A percentile compares a stretch with the other conserved stretches of the same genome.
Conservation (phyloP, 1,140 invertebrate species). For the Armadillidium nasatum region DNA sequence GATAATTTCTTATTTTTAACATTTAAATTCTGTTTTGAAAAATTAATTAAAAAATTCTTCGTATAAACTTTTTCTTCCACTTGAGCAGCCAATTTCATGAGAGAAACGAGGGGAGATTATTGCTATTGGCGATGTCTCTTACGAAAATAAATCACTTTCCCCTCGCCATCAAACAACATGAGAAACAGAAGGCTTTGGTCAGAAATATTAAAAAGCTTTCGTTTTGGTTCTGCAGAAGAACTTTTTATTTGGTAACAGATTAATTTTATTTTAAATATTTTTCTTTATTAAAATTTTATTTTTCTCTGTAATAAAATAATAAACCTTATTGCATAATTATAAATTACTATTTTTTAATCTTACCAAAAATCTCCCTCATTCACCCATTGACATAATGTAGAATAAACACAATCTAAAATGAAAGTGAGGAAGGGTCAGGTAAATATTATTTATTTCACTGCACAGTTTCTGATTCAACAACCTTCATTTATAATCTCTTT, state of each 20-base stretch:
- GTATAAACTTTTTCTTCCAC: background rate
- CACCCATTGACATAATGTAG: no score
- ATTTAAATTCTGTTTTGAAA: background rate
- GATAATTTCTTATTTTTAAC: background rate
- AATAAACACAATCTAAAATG: no score
- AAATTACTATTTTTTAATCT: no score
- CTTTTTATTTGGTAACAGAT: background rate
- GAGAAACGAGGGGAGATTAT: background rate
- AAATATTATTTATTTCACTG: no score
- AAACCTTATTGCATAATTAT: no score
- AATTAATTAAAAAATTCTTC: background rate
- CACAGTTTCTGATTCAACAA: no score
- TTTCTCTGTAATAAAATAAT: no score
- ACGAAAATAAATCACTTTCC: slow-evolving; percentile 7
- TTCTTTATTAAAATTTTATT: no score
- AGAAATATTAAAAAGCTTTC: background rate
- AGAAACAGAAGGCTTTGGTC: background rate
- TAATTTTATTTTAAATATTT: background rate
- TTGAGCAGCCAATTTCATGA: background rate
- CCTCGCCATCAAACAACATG: background rate
- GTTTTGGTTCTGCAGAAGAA: background rate
- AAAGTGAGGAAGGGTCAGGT: no score
- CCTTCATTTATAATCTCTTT: no score
- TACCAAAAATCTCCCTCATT: no score
- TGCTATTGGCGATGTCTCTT: background rate